phyloP scores from a whole-genome alignment of 2,888 invertebrate genomes.

The Plagodis dolabraria region DNA sequence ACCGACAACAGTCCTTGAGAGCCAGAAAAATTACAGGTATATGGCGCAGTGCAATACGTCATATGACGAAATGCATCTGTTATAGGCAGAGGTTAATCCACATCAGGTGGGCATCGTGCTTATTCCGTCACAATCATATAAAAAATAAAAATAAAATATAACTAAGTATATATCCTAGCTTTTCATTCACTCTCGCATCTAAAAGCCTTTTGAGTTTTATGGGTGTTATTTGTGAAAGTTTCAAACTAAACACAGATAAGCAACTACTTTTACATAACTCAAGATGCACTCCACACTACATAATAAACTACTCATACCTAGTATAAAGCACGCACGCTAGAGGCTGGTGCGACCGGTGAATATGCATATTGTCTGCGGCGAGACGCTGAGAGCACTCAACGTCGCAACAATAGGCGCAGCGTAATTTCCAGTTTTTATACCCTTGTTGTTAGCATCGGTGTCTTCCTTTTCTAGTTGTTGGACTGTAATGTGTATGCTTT shows the following conservation, averaged over 20 bases:
- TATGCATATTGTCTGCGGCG: slow-evolving; percentile 73
- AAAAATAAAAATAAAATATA: no score
- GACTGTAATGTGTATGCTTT: slow-evolving; percentile 17
- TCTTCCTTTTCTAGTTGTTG: slow-evolving; percentile 20
- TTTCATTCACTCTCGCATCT: no score
- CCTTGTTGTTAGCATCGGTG: slow-evolving; percentile 44
- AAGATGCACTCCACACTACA: not conserved
- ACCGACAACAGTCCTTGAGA: no score
- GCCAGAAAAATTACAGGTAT: no score
- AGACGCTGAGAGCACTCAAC: slow-evolving; percentile 61
- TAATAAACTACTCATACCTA: not conserved
- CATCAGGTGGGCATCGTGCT: not conserved
- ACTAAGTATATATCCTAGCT: no score
- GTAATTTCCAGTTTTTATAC: slow-evolving; percentile 63
- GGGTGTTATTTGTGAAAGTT: no score
- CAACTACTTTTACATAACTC: not conserved
- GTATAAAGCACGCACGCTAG: slow-evolving; percentile 17
- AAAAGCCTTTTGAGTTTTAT: no score
- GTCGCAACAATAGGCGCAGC: slow-evolving; percentile 62
- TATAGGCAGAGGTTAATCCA: no score
- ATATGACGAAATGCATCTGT: no score
- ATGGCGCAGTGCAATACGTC: no score
- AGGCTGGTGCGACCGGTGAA: slow-evolving; percentile 44
- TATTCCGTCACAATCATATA: no score
- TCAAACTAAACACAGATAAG: not conserved